phyloP scores from a whole-genome alignment of 2,113 vertebrate genomes.

The Dascyllus trimaculatus region DNA sequence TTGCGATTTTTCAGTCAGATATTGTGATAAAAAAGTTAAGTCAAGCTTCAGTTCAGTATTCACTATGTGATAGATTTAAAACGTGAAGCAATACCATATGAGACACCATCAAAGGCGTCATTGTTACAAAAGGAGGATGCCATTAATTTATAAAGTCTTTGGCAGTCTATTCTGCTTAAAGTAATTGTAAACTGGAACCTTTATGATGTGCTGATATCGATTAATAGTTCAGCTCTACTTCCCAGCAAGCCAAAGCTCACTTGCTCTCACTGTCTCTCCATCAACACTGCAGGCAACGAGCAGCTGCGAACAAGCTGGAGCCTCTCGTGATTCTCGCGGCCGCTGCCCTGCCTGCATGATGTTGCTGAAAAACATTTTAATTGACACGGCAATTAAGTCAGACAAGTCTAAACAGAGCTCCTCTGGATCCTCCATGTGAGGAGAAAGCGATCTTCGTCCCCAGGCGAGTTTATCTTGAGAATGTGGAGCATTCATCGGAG shows the following conservation, averaged over 20 bases:
- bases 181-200: too few species aligned
- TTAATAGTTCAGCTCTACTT: too few species aligned
- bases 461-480: constrained; percentile 68
- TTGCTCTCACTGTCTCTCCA: constrained; percentile 20
- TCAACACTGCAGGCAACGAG: constrained; percentile 48
- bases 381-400: constrained; percentile 76
- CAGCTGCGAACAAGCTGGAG: constrained; percentile 62
- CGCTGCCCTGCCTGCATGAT: constrained; percentile 41
- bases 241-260: constrained; percentile 11
- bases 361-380: constrained; percentile 79
- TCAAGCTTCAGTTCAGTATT: too few species aligned
- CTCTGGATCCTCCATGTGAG: constrained; percentile 55
- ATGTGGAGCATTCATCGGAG: constrained; percentile 55
- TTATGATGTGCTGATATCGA: too few species aligned
- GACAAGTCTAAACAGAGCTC: constrained; percentile 77
- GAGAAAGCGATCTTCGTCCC: constrained; percentile 70
- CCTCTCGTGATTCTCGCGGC: constrained; percentile 30
- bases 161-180: too few species aligned
- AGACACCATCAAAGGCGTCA: too few species aligned
- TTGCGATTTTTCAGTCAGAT: too few species aligned
- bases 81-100: too few species aligned
- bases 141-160: too few species aligned
- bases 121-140: too few species aligned
- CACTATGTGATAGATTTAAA: too few species aligned
- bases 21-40: too few species aligned